phyloP scores from a whole-genome alignment of 2,113 vertebrate species.

The Ctenodactylus gundi region DNA sequence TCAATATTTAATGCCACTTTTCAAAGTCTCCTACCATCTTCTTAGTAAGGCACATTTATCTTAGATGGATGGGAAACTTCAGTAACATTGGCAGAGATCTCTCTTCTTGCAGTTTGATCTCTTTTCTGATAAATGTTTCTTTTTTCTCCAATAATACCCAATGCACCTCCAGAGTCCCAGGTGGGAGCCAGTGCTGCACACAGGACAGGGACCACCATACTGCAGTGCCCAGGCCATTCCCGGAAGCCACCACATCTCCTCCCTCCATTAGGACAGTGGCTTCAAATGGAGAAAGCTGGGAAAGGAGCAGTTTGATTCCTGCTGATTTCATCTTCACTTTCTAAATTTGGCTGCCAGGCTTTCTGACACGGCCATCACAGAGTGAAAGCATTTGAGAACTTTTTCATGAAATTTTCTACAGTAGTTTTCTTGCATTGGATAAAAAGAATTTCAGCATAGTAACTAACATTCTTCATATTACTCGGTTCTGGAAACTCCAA shows the following conservation, averaged over 20 bases:
- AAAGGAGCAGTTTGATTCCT: not conserved
- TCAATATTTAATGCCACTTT: not conserved
- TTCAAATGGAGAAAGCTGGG: not conserved
- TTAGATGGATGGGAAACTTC: not conserved
- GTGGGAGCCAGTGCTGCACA: not conserved
- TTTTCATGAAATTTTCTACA: not conserved
- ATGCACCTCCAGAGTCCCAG: not conserved
- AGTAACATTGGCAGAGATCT: no score
- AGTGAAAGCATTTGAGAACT: not conserved
- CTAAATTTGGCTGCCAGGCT: not conserved
- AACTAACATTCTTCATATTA: not conserved
- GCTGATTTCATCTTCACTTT: not conserved
- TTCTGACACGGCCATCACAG: not conserved
- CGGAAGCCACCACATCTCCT: not conserved
- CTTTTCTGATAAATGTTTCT: not conserved
- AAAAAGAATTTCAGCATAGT: slow-evolving; percentile 10
- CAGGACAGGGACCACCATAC: fast-evolving
- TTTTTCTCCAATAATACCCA: not conserved
- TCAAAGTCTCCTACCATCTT: not conserved
- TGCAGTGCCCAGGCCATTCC: not conserved
- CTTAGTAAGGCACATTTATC: not conserved
- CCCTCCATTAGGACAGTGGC: not conserved
- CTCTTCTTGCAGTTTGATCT: not conserved
- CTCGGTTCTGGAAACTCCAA: not conserved
- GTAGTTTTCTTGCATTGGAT: not conserved